Percentiles rank a stretch among this genome's conserved stretches.
These are phyloP conservation scores for Australoheros facetus DNA, from an alignment of 2,797 vertebrate genomes.

Conservation along the genomic window DNA sequence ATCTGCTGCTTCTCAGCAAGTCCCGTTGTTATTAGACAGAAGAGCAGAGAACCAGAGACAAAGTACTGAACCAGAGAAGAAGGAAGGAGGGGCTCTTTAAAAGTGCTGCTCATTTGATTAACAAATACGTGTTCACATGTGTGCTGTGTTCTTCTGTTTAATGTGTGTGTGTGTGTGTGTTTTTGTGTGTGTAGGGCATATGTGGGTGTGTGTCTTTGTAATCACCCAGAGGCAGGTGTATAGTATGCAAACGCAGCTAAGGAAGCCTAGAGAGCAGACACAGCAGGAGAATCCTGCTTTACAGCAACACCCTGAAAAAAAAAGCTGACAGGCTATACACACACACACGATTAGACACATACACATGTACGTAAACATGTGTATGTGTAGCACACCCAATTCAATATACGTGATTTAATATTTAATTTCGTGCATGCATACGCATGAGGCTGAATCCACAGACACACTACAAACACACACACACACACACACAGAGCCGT, in stretches of 20 bases:
- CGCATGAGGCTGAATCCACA: slow-evolving; percentile 14
- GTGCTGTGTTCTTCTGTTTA: slow-evolving; percentile 17
- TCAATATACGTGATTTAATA: slow-evolving; percentile 48
- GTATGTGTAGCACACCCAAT: slow-evolving; percentile 9
- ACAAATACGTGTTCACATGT: slow-evolving; percentile 64
- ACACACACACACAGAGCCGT: slow-evolving; percentile 36
- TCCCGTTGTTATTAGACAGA: slow-evolving; percentile 62
- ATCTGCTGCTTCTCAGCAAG: slow-evolving; percentile 62
- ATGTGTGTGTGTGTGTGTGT: not conserved
- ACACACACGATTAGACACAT: slow-evolving; percentile 6
- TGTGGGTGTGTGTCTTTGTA: slow-evolving; percentile 37
- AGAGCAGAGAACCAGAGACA: slow-evolving; percentile 48
- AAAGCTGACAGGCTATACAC: slow-evolving; percentile 37
- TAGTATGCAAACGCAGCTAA: slow-evolving; percentile 61
- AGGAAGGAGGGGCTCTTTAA: slow-evolving; percentile 57
- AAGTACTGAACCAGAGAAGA: slow-evolving; percentile 38
- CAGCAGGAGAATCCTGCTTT: slow-evolving; percentile 65
- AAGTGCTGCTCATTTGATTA: slow-evolving; percentile 74
- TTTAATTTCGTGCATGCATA: slow-evolving; percentile 44
- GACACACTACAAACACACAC: not conserved
- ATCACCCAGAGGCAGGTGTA: slow-evolving; percentile 55
- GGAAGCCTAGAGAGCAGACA: slow-evolving; percentile 56
- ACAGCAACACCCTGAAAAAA: slow-evolving; percentile 46
- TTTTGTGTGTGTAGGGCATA: not conserved
- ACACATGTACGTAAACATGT: slow-evolving; percentile 7